Evolutionary conservation across 2,888 invertebrate genomes (phyloP).

Genomic region (Tetragonula carbonaria): DNA sequence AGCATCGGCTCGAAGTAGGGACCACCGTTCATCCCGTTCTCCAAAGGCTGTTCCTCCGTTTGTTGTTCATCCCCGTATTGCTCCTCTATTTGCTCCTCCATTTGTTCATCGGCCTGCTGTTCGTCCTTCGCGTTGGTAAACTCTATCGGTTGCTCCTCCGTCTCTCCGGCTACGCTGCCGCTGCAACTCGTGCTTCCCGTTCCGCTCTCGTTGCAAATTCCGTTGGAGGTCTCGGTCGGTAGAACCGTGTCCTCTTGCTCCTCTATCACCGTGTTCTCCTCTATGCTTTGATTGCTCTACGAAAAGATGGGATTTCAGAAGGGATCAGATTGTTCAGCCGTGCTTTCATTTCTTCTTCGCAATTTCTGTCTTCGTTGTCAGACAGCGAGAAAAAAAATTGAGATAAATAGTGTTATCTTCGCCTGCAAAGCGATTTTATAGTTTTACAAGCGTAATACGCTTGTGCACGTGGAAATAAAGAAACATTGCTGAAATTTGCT

Average conservation of each 20-base stretch:
- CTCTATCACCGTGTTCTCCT: slow-evolving; percentile 69
- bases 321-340: not conserved
- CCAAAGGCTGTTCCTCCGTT: slow-evolving; percentile 43
- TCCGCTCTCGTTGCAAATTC: slow-evolving; percentile 69
- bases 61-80: slow-evolving; percentile 40
- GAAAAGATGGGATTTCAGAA: not conserved
- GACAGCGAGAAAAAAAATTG: no score
- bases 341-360: not conserved
- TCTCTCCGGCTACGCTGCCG: slow-evolving; percentile 75
- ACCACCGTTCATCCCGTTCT: slow-evolving; percentile 56
- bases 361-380: no score
- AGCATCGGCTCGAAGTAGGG: slow-evolving; percentile 62
- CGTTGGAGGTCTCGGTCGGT: slow-evolving; percentile 62
- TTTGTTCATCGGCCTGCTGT: not conserved
- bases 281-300: slow-evolving; percentile 68
- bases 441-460: no score
- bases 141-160: slow-evolving; percentile 51
- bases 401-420: no score
- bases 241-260: slow-evolving; percentile 63
- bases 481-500: no score
- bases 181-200: slow-evolving; percentile 72
- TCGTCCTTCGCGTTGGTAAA: slow-evolving; percentile 26
- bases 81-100: slow-evolving; percentile 38
- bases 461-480: no score
- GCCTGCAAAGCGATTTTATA: no score